Percentiles rank a stretch among this genome's conserved stretches.
Evolutionary conservation across 2,113 vertebrate species (phyloP).

Genomic region (Tricholaema leucomelas): DNA sequence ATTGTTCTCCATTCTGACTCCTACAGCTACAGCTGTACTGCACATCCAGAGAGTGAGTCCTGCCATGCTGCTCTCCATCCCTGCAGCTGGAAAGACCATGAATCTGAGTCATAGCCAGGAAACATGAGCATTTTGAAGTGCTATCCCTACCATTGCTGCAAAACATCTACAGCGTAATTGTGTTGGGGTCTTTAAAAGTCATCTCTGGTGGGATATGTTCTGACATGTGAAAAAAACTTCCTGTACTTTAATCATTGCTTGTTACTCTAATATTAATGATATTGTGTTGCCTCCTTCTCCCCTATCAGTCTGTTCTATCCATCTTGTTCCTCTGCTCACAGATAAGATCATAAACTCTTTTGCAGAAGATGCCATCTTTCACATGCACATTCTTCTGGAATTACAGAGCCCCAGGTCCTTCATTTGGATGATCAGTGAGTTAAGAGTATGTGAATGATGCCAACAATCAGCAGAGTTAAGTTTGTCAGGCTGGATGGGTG

Average conservation of each 20-base stretch:
- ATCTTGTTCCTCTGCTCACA: not conserved
- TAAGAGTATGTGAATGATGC: not conserved
- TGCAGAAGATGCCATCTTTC: not conserved
- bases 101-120: not conserved
- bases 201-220: not conserved
- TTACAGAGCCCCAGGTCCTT: not conserved
- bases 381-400: not conserved
- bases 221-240: not conserved
- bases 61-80: fast-evolving
- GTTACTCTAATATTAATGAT: not conserved
- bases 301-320: not conserved
- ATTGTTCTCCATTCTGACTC: not conserved
- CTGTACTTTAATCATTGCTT: not conserved
- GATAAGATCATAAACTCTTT: not conserved
- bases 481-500: too few relatives aligned
- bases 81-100: not conserved
- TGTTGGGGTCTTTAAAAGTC: not conserved
- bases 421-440: not conserved
- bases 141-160: not conserved
- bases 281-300: not conserved
- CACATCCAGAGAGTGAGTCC: fast-evolving
- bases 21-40: not conserved
- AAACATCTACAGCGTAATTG: not conserved
- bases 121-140: not conserved
- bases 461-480: not conserved